These are phyloP conservation scores for Diachasmimorpha longicaudata DNA, from an alignment of 1,140 invertebrate species.

Conservation along the genomic window DNA sequence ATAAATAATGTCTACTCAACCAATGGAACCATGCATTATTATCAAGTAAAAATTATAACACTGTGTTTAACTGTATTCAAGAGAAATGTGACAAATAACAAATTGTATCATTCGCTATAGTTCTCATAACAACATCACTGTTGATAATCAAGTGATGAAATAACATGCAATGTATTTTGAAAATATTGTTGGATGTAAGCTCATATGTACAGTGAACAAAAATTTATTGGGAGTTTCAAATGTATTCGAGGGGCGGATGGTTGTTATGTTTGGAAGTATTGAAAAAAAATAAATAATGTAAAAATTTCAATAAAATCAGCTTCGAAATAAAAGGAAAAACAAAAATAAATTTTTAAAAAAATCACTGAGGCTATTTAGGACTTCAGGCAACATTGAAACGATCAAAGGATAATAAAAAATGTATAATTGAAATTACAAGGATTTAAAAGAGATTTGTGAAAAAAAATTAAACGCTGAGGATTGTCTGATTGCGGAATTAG, in stretches of 20 bases:
- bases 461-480: slow-evolving; percentile 61
- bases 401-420: slow-evolving; percentile 58
- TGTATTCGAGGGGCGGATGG: slow-evolving; percentile 32
- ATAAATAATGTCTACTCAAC: neutral
- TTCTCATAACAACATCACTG: neutral
- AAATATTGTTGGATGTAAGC: neutral
- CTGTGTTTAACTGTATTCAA: too few relatives aligned
- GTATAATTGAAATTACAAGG: slow-evolving; percentile 38
- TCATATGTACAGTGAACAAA: slow-evolving; percentile 34
- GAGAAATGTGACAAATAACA: neutral
- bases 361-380: slow-evolving; percentile 30
- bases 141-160: neutral
- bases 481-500: slow-evolving; percentile 63
- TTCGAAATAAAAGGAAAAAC: slow-evolving; percentile 15
- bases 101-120: neutral
- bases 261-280: slow-evolving; percentile 22
- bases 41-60: neutral
- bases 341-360: slow-evolving; percentile 19
- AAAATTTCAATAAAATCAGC: slow-evolving; percentile 22
- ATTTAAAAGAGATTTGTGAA: slow-evolving; percentile 43
- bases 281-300: slow-evolving; percentile 24
- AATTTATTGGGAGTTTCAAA: slow-evolving; percentile 32
- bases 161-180: neutral
- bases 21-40: neutral
- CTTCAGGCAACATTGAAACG: slow-evolving; percentile 60